These are phyloP conservation scores for Micrasema longulum DNA, from an alignment of 1,140 invertebrate species.

Conservation along the genomic window DNA sequence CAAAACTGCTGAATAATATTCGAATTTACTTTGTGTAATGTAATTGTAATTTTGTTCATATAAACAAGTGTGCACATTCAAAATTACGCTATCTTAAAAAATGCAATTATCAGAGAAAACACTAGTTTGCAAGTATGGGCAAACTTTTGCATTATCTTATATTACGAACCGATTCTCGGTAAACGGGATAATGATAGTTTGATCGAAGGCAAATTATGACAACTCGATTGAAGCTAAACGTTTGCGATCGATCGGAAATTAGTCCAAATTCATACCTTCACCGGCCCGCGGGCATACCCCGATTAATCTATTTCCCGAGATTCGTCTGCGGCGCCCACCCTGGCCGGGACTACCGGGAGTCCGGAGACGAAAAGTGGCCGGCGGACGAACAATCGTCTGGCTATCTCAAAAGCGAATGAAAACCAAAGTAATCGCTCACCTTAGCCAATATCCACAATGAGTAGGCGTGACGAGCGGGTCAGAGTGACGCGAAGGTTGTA, in stretches of 20 bases:
- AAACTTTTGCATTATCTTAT: too few species aligned
- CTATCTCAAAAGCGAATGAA: neutral
- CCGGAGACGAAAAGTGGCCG: too few species aligned
- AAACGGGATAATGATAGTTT: too few species aligned
- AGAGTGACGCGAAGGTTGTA: constrained; percentile 43
- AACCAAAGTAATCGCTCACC: constrained; percentile 8
- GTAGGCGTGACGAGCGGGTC: constrained; percentile 23
- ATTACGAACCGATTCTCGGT: too few species aligned
- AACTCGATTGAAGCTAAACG: neutral
- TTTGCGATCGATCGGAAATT: constrained; percentile 10
- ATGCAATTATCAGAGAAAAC: too few species aligned
- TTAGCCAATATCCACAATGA: constrained; percentile 32
- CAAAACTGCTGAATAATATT: too few species aligned
- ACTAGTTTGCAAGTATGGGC: too few species aligned
- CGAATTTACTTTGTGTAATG: too few species aligned
- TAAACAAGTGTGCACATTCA: too few species aligned
- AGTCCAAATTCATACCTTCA: constrained; percentile 12
- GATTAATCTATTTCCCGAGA: constrained; percentile 34
- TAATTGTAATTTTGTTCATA: too few species aligned
- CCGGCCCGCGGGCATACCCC: constrained; percentile 8
- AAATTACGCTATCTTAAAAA: too few species aligned
- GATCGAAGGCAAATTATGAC: constrained; percentile 1
- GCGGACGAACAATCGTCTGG: neutral
- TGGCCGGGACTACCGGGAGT: too few species aligned
- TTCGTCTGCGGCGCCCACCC: neutral